Evolutionary conservation across 2,797 vertebrate species (phyloP), one percentile per base, ranked within the genome.

Genomic region (Xenentodon cancila): DNA sequence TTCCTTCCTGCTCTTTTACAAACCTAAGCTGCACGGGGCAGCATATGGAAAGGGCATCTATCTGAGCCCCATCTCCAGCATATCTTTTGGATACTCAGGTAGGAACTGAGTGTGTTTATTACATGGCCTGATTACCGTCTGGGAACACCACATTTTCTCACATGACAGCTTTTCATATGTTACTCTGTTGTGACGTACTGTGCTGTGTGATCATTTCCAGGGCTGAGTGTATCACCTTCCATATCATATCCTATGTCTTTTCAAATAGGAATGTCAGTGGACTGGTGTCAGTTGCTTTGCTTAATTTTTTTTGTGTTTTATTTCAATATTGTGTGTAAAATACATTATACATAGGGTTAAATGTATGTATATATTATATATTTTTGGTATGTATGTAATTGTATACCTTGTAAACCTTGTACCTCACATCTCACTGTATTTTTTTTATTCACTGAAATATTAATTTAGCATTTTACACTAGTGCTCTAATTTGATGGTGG

Each of bases 61-160:
- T 96, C 94, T 99, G 88, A 99, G 98, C 95, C 98, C 98, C 94
- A 99, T 99, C 95, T 99, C 98, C 95, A 99, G 98, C 95, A 99
- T 99, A 94, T 99, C 97, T 92, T 99, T 99, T 93, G 98, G 98
- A 96, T 99, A 99, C 90, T 99, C 98, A 97, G 98, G 97, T 99
- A 96, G 93, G 96, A 86, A 70, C 72, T 70, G 67, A 75, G 68
- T 78, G 51, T 86, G 75, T 77, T 61, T 75, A 71, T 73, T 43
- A 72, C 65, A 66, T 78, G 77, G 73, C 65, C 64, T 81, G 72
- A 71, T 64, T 62, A 57, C 82, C 85, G 79, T 68, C 44, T 34
- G 42, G 64, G 57, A 76, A 62, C 61, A 45, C 59, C 48, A 54
- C 76, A 79, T 88, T 79, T 70, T 76, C 68, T 84, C 72, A 53